Conservation (phyloP, 2,888 invertebrate species). For the Pherbina coryleti region DNA sequence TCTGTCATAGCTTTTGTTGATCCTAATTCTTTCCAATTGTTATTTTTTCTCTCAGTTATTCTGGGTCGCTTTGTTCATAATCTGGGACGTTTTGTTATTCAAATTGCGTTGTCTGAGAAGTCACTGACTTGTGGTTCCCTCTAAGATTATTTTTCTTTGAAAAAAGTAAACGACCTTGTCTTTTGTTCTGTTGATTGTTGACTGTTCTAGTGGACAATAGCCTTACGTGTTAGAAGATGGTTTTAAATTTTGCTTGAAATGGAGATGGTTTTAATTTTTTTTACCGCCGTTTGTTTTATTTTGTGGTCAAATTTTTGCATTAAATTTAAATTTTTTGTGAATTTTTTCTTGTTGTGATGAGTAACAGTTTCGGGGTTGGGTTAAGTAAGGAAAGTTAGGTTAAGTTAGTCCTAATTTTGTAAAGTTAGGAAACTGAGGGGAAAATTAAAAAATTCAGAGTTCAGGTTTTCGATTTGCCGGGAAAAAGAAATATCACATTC, state of each 20-base stretch:
- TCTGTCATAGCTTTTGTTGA: no score
- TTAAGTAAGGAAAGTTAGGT: no score
- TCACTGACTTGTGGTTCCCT: background rate
- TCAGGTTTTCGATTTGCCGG: no score
- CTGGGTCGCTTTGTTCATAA: background rate
- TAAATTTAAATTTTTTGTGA: background rate
- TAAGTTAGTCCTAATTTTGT: no score
- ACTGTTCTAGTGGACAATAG: conserved; percentile 1
- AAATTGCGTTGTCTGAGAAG: background rate
- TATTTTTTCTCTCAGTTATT: no score
- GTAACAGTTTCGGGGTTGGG: no score
- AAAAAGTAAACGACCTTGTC: conserved; percentile 40
- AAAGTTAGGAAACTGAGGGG: no score
- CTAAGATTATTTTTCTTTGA: background rate
- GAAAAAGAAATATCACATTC: no score
- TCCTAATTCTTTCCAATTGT: background rate
- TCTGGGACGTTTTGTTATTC: background rate
- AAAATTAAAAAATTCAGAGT: no score
- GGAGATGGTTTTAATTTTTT: background rate
- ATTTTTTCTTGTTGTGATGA: background rate
- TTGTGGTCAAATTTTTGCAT: background rate
- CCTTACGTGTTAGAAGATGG: background rate
- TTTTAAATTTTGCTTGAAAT: background rate
- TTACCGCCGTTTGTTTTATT: background rate
- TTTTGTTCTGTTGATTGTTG: conserved; percentile 5